Percentiles rank a stretch among this genome's conserved stretches.
These are phyloP conservation scores for Sycobia sp. DNA, from an alignment of 1,140 invertebrate genomes.

Conservation along the genomic window DNA sequence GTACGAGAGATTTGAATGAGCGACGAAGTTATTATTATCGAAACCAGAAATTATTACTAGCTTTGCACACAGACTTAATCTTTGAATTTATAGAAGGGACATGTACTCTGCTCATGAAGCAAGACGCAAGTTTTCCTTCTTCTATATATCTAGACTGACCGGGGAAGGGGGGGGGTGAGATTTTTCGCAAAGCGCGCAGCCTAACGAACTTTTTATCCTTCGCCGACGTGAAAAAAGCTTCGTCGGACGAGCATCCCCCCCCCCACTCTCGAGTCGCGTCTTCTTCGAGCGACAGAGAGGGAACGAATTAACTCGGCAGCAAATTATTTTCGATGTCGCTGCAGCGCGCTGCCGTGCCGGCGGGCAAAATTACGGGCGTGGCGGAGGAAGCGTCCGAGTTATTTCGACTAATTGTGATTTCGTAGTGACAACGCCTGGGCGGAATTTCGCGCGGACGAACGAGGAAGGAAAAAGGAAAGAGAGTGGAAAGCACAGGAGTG, in stretches of 20 bases:
- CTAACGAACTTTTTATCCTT: conserved; percentile 12
- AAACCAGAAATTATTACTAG: too few relatives aligned
- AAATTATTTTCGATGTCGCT: conserved; percentile 20
- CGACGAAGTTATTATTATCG: too few relatives aligned
- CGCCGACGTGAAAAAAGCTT: neutral
- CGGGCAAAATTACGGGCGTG: conserved; percentile 7
- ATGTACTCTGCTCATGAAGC: too few relatives aligned
- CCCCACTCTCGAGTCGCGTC: too few relatives aligned
- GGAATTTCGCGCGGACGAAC: neutral
- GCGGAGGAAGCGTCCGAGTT: conserved; percentile 25
- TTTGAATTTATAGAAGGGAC: too few relatives aligned
- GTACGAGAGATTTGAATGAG: too few relatives aligned
- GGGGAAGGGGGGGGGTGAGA: too few relatives aligned
- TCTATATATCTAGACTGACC: too few relatives aligned
- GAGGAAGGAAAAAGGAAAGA: neutral
- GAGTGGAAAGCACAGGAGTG: conserved; percentile 5
- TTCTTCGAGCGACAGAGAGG: too few relatives aligned
- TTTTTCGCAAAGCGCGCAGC: neutral
- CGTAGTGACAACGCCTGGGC: neutral
- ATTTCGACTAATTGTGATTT: conserved; percentile 41
- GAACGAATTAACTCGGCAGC: conserved; percentile 7
- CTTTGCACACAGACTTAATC: too few relatives aligned
- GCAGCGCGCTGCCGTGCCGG: neutral
- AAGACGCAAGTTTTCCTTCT: too few relatives aligned
- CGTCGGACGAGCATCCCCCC: neutral